Evolutionary conservation across 1,140 invertebrate species (phyloP), one percentile per base, ranked within the genome.

Genomic region (Agrypnia vestita): DNA sequence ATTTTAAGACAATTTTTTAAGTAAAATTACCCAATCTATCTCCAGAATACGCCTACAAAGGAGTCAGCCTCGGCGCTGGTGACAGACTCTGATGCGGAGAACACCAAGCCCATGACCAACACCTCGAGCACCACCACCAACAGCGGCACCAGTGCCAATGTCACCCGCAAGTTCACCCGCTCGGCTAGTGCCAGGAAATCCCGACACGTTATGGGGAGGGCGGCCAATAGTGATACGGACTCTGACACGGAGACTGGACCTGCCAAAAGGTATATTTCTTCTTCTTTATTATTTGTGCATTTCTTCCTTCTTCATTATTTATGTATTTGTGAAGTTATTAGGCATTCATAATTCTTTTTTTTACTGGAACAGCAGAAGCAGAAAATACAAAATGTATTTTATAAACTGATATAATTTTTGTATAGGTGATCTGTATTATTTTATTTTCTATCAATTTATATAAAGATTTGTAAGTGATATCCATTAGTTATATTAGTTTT

Each of bases 181-280:
- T 91, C 91, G 4, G 85, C 90, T 0, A 92, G 88, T 82, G 90
- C 89, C 35, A 80, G 91, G n/a, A 90, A 91, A 75, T 90, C 90
- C 3, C 91, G 91, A 79, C 90, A 91, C 84, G 87, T 91, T 1
- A 80, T 88, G 7, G 90, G 90, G 7, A 89, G 88, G 82, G 86
- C 84, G 35, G 85, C 86, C 8, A 88, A 86, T 79, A 88, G 84
- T 19, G 90, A 91, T 62, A 88, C 88, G 3, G 90, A 91, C 61
- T 87, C 88, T 0, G 89, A 90, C 61, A 85, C 86, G 0, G 88
- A 88, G 76, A 89, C 87, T 74, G 88, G 81, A 62, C 77, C 80
- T 47, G 71, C 82, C 7, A 83, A 83, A 69, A 79, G 82, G 82
- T 83, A 71, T 71, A 55, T 69, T 69, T 64, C 35, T 10, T 56